Base-by-base conservation (phyloP, 2,888 invertebrate species). In the Smittia aterrima region DNA sequence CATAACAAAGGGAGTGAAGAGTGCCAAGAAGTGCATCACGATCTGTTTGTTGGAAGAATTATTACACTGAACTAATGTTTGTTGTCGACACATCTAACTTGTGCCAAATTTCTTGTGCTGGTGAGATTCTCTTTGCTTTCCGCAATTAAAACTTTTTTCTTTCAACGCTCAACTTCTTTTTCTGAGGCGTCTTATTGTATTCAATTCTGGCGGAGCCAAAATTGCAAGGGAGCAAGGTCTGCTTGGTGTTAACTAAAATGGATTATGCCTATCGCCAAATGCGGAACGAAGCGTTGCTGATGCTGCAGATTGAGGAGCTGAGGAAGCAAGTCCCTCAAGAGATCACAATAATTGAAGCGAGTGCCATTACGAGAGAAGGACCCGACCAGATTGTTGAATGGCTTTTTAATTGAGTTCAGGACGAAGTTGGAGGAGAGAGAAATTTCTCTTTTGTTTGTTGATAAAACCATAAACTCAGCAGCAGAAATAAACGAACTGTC, bases 191-290 rank as follows among this genome's bases (percentile, higher is more conserved):
- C 0, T 84, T 93, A 47, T 83, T 94, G 0, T 93, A 93, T 80
- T 90, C 92, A 0, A 85, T 93, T 58, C 80, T 93, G 22, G 89
- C 91, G 0, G 89, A 93, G 78, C 92, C 93, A 0, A 84, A 85
- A 62, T 82, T 92, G 22, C 86, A 86, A 78, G 85, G 85, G 68
- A 86, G 88, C 0, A 90, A 89, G 84, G 89, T 92, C 80, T 85
- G 92, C 20, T 80, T 93, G 74, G 89, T 92, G 0, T 81, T 94
- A 9, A 88, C 90, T 13, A 94, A 94, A 84, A 93, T 92, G 91
- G 93, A 94, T 78, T 88, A 91, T 0, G 92, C 93, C 3, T 93
- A 93, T 81, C 85, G 92, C 11, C 93, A 93, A 80, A 93, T 93
- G 92, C 85, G 93, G 67, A 93, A 93, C 80, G 93, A 94, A 79